These are phyloP conservation scores for Drosophila mercatorum DNA, from an alignment of 2,888 invertebrate species.

Conservation along the genomic window DNA sequence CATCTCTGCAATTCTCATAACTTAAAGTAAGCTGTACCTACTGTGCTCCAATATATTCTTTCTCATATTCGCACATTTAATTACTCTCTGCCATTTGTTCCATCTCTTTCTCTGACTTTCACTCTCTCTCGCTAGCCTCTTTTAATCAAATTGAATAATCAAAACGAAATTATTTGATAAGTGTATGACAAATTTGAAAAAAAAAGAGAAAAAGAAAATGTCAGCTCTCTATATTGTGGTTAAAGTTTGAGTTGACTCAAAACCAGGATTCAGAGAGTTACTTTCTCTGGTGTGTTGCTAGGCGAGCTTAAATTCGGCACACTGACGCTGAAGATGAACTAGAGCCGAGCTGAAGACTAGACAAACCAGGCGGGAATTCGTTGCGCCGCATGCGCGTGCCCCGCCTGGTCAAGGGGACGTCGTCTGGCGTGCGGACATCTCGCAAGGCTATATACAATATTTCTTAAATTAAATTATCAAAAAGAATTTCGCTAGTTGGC, in stretches of 20 bases:
- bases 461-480: constrained; percentile 79
- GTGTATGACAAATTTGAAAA: neutral
- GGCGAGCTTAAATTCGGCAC: constrained; percentile 55
- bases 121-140: neutral
- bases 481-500: constrained; percentile 80
- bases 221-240: constrained; percentile 1
- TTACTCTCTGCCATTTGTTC: neutral
- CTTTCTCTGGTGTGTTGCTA: constrained; percentile 62
- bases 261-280: constrained; percentile 22
- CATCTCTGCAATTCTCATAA: too few relatives aligned
- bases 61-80: neutral
- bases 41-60: too few relatives aligned
- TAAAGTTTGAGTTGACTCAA: neutral
- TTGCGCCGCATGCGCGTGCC: constrained; percentile 50
- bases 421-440: constrained; percentile 38
- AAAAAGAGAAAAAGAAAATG: neutral
- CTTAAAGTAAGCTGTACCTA: too few relatives aligned
- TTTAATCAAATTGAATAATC: neutral
- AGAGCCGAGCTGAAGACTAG: constrained; percentile 28
- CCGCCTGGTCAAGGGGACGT: constrained; percentile 68
- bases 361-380: constrained; percentile 41
- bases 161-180: neutral
- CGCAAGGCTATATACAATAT: constrained; percentile 69
- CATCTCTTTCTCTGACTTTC: neutral
- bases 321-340: constrained; percentile 36